Percentiles rank a stretch among this genome's conserved stretches.
These are phyloP conservation scores for Bacillus rossius DNA, from an alignment of 1,140 invertebrate genomes.

Conservation along the genomic window DNA sequence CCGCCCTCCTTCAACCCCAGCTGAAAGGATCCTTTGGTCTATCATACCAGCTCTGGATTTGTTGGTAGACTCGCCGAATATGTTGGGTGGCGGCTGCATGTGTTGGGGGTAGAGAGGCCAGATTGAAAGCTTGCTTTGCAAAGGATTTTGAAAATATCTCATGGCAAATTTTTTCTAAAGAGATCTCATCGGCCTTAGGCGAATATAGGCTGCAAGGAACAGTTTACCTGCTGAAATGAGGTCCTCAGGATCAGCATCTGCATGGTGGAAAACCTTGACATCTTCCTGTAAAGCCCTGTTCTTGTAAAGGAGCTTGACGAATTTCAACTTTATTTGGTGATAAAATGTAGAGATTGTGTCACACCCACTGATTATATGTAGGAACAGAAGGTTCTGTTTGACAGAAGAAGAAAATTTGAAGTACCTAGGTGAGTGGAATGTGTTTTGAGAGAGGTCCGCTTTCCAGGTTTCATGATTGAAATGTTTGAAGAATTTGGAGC, in stretches of 20 bases:
- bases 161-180: background rate
- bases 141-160: background rate
- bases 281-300: background rate
- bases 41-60: slow-evolving; percentile 22
- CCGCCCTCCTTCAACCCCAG: background rate
- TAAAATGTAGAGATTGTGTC: background rate
- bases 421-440: background rate
- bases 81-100: slow-evolving; percentile 23
- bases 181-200: background rate
- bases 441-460: background rate
- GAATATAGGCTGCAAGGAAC: background rate
- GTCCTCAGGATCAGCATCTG: background rate
- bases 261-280: background rate
- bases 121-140: background rate
- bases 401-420: background rate
- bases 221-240: background rate
- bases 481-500: background rate
- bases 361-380: background rate
- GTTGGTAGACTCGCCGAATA: slow-evolving; percentile 23
- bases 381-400: background rate
- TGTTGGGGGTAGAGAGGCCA: slow-evolving; percentile 13
- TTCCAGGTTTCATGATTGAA: background rate
- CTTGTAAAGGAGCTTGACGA: background rate
- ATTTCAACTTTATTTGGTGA: background rate
- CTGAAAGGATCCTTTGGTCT: background rate